Percentiles rank a stretch among this genome's conserved stretches.
phyloP scores from a whole-genome alignment of 1,140 invertebrate species.

The Bombus balteatus region DNA sequence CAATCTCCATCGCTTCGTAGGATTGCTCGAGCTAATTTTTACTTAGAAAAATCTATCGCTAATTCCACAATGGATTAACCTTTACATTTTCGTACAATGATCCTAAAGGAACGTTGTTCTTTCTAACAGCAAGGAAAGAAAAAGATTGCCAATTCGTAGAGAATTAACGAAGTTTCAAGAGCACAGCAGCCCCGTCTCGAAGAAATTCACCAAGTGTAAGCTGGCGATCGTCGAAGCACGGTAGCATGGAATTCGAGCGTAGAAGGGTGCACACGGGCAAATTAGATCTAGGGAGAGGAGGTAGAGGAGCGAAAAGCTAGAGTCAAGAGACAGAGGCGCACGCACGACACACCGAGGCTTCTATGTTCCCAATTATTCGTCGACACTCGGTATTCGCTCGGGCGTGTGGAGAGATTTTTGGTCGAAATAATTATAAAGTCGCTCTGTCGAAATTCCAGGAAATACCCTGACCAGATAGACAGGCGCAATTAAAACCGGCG shows the following conservation, averaged over 20 bases:
- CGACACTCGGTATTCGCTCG: not conserved
- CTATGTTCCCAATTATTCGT: conserved; percentile 27
- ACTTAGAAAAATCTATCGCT: not conserved
- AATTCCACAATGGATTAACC: not conserved
- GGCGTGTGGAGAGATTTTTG: conserved; percentile 15
- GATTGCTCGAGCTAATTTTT: not conserved
- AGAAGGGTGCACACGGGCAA: not conserved
- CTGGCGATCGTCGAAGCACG: not conserved
- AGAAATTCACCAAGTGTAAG: not conserved
- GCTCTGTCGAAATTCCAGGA: conserved; percentile 18
- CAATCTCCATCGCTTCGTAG: too few relatives aligned
- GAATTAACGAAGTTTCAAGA: not conserved
- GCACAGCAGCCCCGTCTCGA: too few relatives aligned
- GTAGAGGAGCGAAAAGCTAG: not conserved
- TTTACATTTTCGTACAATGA: too few relatives aligned
- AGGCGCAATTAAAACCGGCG: conserved; percentile 73
- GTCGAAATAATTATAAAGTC: conserved; percentile 32
- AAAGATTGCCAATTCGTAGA: too few relatives aligned
- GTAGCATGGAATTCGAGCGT: not conserved
- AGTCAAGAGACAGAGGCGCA: not conserved
- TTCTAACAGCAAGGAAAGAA: too few relatives aligned
- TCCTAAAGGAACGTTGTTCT: too few relatives aligned
- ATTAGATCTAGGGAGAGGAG: not conserved
- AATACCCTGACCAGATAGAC: conserved; percentile 44
- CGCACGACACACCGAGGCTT: not conserved